Conservation (phyloP, 2,888 invertebrate species). For the Brachyptera putata region DNA sequence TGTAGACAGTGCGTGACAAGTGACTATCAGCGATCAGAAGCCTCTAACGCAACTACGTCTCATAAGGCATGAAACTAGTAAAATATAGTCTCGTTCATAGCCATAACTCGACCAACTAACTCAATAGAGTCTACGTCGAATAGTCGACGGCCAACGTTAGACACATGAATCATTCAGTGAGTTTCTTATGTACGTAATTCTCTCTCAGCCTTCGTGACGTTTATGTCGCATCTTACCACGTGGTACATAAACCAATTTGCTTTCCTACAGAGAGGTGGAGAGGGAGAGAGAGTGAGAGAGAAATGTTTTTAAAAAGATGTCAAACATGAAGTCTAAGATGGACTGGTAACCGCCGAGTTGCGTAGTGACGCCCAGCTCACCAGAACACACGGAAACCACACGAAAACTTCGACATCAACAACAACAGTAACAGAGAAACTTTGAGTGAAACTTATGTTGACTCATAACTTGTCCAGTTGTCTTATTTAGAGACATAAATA, state of each 20-base stretch:
- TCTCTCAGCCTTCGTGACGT: neutral
- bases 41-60: too few relatives aligned
- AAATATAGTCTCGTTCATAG: conserved; percentile 38
- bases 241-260: conserved; percentile 23
- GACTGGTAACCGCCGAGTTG: conserved; percentile 36
- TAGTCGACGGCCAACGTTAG: neutral
- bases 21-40: conserved; percentile 3
- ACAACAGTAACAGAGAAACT: too few relatives aligned
- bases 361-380: conserved; percentile 40
- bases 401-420: too few relatives aligned
- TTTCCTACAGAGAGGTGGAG: too few relatives aligned
- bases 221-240: neutral
- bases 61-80: conserved; percentile 26
- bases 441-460: too few relatives aligned
- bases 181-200: too few relatives aligned
- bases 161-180: conserved; percentile 23
- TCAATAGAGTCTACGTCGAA: conserved; percentile 18
- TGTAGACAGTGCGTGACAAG: conserved; percentile 8
- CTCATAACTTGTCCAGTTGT: too few relatives aligned
- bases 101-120: conserved; percentile 23
- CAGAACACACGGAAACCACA: too few relatives aligned
- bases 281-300: neutral
- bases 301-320: neutral
- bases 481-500: too few relatives aligned
- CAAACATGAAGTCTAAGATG: conserved; percentile 33